These are phyloP conservation scores for Lerista edwardsae DNA, from an alignment of 2,797 vertebrate genomes.

Conservation along the genomic window DNA sequence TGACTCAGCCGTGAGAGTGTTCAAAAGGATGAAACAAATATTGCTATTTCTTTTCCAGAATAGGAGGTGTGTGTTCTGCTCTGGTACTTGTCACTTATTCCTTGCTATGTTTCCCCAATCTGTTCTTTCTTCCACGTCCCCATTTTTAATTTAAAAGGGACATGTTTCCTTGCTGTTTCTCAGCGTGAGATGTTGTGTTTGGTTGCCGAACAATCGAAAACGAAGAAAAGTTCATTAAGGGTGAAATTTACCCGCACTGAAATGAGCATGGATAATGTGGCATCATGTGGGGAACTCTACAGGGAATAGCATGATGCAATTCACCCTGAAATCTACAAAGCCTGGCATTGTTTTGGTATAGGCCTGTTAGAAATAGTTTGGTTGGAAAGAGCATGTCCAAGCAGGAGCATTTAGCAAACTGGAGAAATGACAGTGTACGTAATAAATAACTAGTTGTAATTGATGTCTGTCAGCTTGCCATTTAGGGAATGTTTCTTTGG, in stretches of 20 bases:
- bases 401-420: neutral
- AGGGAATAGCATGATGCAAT: constrained; percentile 10
- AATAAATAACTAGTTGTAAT: neutral
- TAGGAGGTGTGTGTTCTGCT: neutral
- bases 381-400: neutral
- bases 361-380: neutral
- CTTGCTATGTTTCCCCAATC: constrained; percentile 4
- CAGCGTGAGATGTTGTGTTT: constrained; percentile 21
- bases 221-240: constrained; percentile 32
- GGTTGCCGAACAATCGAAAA: constrained; percentile 23
- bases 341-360: neutral
- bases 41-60: neutral
- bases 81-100: constrained; percentile 6
- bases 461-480: neutral
- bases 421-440: neutral
- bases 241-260: constrained; percentile 13
- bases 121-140: constrained; percentile 9
- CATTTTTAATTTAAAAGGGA: constrained; percentile 33
- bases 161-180: constrained; percentile 12
- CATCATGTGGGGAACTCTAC: constrained; percentile 5
- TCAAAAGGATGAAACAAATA: neutral
- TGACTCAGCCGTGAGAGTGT: neutral
- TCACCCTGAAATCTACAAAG: constrained; percentile 6
- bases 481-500: neutral
- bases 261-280: constrained; percentile 21